Evolutionary conservation across 2,113 vertebrate genomes (phyloP).

Genomic region (Sebastes schlegelii): DNA sequence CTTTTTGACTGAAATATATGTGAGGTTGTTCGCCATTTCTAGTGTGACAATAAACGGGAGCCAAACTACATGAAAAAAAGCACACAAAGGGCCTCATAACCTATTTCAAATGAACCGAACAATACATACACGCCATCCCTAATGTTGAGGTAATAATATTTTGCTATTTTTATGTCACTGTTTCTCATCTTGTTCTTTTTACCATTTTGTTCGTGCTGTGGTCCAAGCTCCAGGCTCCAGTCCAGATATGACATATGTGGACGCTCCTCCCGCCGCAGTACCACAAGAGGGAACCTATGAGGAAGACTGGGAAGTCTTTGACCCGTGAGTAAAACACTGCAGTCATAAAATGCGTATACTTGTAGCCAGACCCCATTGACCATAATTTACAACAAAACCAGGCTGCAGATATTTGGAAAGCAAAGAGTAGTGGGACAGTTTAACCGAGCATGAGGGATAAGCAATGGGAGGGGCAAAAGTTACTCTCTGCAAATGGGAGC

Average conservation of each 20-base stretch:
- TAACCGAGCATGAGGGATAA: background rate
- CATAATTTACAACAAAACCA: background rate
- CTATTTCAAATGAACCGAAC: too few species aligned
- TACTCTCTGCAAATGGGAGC: background rate
- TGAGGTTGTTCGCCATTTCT: too few species aligned
- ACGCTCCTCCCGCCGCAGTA: constrained; percentile 82
- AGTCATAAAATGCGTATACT: background rate
- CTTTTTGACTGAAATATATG: too few species aligned
- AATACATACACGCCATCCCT: too few species aligned
- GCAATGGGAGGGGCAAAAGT: background rate
- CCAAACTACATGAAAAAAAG: too few species aligned
- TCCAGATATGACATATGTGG: constrained; percentile 91
- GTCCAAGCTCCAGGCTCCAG: constrained; percentile 89
- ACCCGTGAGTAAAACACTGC: constrained; percentile 90
- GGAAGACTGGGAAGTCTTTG: constrained; percentile 99
- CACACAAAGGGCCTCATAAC: too few species aligned
- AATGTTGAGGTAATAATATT: background rate
- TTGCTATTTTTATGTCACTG: background rate
- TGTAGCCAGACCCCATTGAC: background rate
- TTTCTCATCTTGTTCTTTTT: constrained; percentile 8
- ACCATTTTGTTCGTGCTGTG: constrained; percentile 6
- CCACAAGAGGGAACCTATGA: constrained; percentile 95
- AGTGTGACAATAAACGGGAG: too few species aligned
- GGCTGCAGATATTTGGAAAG: background rate
- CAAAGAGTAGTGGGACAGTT: background rate